A percentile compares a stretch with the other conserved stretches of the same genome.
phyloP scores from a whole-genome alignment of 37 sponge, comb jelly and placozoan genomes.

The Hexactinellida sp. region DNA sequence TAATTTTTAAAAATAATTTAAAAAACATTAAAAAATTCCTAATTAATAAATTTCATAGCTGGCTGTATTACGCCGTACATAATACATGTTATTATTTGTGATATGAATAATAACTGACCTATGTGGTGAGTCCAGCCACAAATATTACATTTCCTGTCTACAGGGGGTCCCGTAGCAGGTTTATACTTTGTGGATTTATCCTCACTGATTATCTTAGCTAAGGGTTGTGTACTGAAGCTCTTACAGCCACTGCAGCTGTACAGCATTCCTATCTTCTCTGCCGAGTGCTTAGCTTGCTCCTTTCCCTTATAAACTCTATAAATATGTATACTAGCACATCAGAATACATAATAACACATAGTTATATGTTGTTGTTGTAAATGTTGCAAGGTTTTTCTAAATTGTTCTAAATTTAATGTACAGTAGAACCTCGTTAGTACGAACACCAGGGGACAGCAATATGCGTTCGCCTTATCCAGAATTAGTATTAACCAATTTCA shows the following conservation, averaged over 20 bases:
- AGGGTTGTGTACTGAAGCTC: constrained; percentile 68
- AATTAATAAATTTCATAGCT: too few relatives aligned
- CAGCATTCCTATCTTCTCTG: constrained; percentile 54
- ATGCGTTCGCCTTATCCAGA: too few relatives aligned
- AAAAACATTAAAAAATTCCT: too few relatives aligned
- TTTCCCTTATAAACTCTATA: background rate
- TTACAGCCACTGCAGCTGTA: constrained; percentile 85
- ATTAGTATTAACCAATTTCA: too few relatives aligned
- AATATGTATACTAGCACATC: too few relatives aligned
- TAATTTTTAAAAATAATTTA: too few relatives aligned
- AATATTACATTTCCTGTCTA: constrained; percentile 58
- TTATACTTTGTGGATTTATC: constrained; percentile 45
- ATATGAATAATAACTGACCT: too few relatives aligned
- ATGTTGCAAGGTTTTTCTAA: background rate
- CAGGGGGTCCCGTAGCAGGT: constrained; percentile 59
- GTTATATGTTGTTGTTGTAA: background rate
- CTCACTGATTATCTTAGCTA: constrained; percentile 37
- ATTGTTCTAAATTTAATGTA: background rate
- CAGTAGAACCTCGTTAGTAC: background rate
- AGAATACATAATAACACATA: background rate
- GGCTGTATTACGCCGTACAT: too few relatives aligned
- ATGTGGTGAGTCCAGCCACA: constrained; percentile 35
- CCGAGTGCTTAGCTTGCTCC: background rate
- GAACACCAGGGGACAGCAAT: too few relatives aligned
- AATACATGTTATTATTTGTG: too few relatives aligned